Base-by-base conservation (phyloP, 2,113 vertebrate species). In the Alectura lathami region DNA sequence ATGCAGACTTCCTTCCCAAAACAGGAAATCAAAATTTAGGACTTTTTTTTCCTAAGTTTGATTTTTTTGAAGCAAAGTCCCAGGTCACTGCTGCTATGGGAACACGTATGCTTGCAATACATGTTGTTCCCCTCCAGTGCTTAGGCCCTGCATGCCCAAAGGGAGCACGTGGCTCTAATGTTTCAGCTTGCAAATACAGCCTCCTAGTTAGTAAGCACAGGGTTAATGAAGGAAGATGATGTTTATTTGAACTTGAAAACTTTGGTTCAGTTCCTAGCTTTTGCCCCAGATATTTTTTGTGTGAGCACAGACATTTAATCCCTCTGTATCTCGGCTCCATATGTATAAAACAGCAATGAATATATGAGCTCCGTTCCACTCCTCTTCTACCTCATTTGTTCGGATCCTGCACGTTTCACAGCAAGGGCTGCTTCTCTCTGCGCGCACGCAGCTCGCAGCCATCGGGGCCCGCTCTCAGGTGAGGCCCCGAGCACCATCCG, bases 251-350 rank as follows among this genome's bases (percentile, higher is more conserved):
- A 86, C 79, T 83, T 54, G 54, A 93, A 94, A 86, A 81, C 59
- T 48, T 53, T 36, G 38, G n/a, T 93, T 95, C 60, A 43, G 9
- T 77, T 89, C 68, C 69, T 81, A 86, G 68, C 83, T 96, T 96
- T 89, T 95, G 88, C 79, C 77, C 76, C 76, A 94, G 88, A 91
- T 94, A 91, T 72, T 89, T 94, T 88, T 54, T 94, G 64, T 95
- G 83, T 91, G 88, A 94, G 88, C 76, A 67, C 79, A 88, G 90
- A 75, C 73, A 91, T 94, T 79, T 93, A 95, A 95, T 97, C 92
- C 89, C n/a, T 86, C 56, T 5, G 1, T 94, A 88, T 94, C 95
- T 93, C 83, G 23, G 56, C 16, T 95, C 89, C 83, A 27, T 88
- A 68, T 90, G 82, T 95, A 64, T 88, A 93, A 93, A 93, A 86